Percentiles rank a stretch among this genome's conserved stretches.
Evolutionary conservation across 2,888 invertebrate genomes (phyloP).

Genomic region (Drosophila macrospina): DNA sequence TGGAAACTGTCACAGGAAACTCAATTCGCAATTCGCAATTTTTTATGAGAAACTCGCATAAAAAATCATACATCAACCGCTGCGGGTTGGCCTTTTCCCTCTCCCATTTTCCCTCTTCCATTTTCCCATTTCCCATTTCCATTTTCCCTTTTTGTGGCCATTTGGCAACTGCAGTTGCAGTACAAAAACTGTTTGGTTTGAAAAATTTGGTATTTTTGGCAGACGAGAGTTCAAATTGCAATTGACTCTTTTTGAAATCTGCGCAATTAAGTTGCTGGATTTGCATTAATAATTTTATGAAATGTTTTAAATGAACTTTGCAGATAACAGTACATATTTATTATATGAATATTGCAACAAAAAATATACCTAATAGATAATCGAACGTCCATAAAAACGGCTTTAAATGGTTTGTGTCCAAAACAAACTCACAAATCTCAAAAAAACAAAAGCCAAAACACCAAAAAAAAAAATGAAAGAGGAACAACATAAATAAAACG

Average conservation of each 20-base stretch:
- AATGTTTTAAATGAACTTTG: constrained; percentile 25
- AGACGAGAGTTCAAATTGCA: constrained; percentile 51
- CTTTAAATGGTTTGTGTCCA: constrained; percentile 1
- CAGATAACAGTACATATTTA: constrained; percentile 31
- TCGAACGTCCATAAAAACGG: constrained; percentile 16
- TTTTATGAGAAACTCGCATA: constrained; percentile 35
- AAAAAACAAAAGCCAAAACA: too few species aligned
- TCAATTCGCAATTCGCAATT: constrained; percentile 42
- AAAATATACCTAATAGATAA: constrained; percentile 6
- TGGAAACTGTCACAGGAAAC: neutral
- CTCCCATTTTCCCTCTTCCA: neutral
- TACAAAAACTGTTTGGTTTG: constrained; percentile 10
- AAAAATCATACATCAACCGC: constrained; percentile 34
- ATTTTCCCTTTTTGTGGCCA: neutral
- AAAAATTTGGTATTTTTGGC: constrained; percentile 34
- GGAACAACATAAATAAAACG: constrained; percentile 36
- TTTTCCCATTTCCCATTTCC: too few species aligned
- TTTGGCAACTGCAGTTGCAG: constrained; percentile 24
- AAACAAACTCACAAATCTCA: constrained; percentile 17
- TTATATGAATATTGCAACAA: neutral
- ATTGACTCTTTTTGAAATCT: constrained; percentile 54
- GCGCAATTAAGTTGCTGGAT: constrained; percentile 55
- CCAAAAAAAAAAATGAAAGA: constrained; percentile 9
- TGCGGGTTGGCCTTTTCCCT: constrained; percentile 3
- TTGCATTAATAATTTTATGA: constrained; percentile 34